Percentiles rank a stretch among this genome's conserved stretches.
Evolutionary conservation across 2,888 invertebrate species (phyloP).

Genomic region (Hemistola chrysoprasaria): DNA sequence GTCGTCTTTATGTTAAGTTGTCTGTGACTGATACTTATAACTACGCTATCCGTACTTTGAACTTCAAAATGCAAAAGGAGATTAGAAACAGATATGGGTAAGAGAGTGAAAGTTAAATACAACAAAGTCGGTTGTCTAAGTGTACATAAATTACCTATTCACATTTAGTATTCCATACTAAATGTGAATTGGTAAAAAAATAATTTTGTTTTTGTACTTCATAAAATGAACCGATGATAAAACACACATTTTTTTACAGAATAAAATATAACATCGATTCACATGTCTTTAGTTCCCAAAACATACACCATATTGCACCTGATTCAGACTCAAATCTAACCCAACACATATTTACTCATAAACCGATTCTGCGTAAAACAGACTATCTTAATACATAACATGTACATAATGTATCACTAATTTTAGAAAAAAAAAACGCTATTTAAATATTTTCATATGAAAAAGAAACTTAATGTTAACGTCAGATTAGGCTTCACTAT

Average conservation of each 20-base stretch:
- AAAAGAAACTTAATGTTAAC: constrained; percentile 64
- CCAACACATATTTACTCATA: constrained; percentile 46
- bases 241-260: constrained; percentile 19
- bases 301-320: constrained; percentile 63
- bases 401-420: constrained; percentile 56
- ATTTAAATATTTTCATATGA: constrained; percentile 52
- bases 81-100: constrained; percentile 26
- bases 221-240: constrained; percentile 35
- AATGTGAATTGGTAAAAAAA: constrained; percentile 36
- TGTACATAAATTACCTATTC: constrained; percentile 19
- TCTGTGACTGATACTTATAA: no score
- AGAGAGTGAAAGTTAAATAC: constrained; percentile 10
- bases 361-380: constrained; percentile 48
- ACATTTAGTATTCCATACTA: constrained; percentile 8
- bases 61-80: constrained; percentile 65
- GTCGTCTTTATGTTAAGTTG: no score
- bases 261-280: constrained; percentile 32
- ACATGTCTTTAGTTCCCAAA: constrained; percentile 37
- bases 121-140: constrained; percentile 2
- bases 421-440: constrained; percentile 54
- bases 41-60: constrained; percentile 52
- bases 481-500: constrained; percentile 75
- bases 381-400: constrained; percentile 51
- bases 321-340: constrained; percentile 55
- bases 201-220: constrained; percentile 51